Evolutionary conservation across 2,888 invertebrate genomes (phyloP).

Genomic region (Cyrtodaria siliqua): DNA sequence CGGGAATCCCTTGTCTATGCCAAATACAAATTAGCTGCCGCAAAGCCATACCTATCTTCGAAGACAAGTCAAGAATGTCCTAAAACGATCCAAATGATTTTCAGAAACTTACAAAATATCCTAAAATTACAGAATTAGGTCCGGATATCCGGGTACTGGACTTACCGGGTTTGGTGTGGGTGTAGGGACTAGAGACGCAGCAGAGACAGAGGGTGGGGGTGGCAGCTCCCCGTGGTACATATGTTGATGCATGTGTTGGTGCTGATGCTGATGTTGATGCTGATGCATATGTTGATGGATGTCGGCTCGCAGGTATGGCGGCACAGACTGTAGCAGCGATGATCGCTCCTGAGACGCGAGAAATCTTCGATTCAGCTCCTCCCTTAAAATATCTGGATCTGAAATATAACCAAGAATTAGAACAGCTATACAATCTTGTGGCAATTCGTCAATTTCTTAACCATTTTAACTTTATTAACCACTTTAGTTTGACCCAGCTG

Average conservation of each 20-base stretch:
- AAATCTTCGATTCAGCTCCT: slow-evolving; percentile 79
- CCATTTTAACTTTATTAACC: no score
- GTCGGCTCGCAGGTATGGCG: slow-evolving; percentile 70
- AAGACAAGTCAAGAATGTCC: no score
- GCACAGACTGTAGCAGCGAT: slow-evolving; percentile 56
- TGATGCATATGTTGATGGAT: slow-evolving; percentile 75
- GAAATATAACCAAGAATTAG: slow-evolving; percentile 22
- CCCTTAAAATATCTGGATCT: slow-evolving; percentile 79
- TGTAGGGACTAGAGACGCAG: slow-evolving; percentile 71
- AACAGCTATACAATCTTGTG: no score
- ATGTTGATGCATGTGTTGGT: slow-evolving; percentile 76
- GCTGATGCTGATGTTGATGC: slow-evolving; percentile 78
- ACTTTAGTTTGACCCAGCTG: no score
- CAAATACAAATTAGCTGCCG: no score
- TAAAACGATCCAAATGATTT: no score
- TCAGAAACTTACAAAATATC: no score
- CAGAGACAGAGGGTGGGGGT: slow-evolving; percentile 64
- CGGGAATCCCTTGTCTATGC: no score
- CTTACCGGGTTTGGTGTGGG: slow-evolving; percentile 76
- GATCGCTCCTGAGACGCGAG: slow-evolving; percentile 73
- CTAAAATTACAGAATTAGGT: no score
- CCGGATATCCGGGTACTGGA: no score
- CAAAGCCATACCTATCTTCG: no score
- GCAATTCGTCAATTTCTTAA: no score
- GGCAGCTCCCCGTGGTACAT: slow-evolving; percentile 52